Evolutionary conservation across 2,888 invertebrate species (phyloP), one percentile per base, ranked within the genome.

Genomic region (Volucella inflata): DNA sequence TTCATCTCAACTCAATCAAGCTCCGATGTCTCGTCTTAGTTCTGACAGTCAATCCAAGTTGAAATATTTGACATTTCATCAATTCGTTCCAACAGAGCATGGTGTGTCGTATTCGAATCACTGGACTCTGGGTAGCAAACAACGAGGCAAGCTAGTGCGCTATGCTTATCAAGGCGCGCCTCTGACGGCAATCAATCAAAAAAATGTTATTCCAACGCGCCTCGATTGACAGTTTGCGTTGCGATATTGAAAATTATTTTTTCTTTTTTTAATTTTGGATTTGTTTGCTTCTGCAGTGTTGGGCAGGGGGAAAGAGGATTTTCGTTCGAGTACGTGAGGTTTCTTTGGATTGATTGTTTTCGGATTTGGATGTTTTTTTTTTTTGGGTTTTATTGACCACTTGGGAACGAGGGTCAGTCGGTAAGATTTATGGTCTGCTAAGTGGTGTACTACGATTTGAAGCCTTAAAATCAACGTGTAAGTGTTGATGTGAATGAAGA

Each of bases 121-220:
- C n/a, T 55, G 57, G 40, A 42, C 50, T 46, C 16, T 51, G 60
- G 60, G 51, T 60, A 10, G 50, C 68, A 30, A 30, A 68, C 46
- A 53, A 46, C 46, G 46, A 1, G 11, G 9, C 51, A 2, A 42
- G 36, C 8, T 12, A 17, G 42, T 46, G 30, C 21, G 48, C 14
- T 59, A 46, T 53, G 42, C 62, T 70, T 78, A 78, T 78, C 64
- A 62, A 55, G 70, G 78, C 78, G 55, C 55, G 53, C 78, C 78
- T 71, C 55, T 78, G 78, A 78, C 70, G 78, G 70, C 78, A 78
- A 74, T 83, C 82, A 83, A 74, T 83, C 68, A 77, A 81, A 62
- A 36, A 50, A 42, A 21, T 46, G 46, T 51, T 71, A 21, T 51
- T 64, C 42, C 40, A 46, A 11, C 40, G 44, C 46, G n/a, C n/a